Evolutionary conservation across 1,140 invertebrate species (phyloP).

Genomic region (Laodelphax striatellus): DNA sequence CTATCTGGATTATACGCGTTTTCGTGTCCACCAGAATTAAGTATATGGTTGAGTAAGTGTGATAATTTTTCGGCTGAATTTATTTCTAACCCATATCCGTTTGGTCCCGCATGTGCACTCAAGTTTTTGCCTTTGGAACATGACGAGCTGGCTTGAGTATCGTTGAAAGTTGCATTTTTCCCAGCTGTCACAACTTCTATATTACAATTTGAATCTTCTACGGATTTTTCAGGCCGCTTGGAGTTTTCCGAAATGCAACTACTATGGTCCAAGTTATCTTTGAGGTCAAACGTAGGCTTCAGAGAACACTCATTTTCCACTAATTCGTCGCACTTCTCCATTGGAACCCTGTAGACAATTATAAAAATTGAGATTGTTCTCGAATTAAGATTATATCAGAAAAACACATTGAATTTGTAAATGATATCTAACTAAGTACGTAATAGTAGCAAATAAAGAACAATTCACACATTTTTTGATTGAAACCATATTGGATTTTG

Average conservation of each 20-base stretch:
- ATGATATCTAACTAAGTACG: background rate
- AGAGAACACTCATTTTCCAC: constrained; percentile 5
- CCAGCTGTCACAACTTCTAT: constrained; percentile 7
- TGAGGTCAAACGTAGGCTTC: constrained; percentile 8
- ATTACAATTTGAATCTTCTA: constrained; percentile 15
- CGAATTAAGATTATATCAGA: background rate
- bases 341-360: background rate
- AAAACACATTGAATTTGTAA: background rate
- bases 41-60: constrained; percentile 7
- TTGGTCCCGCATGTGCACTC: constrained; percentile 10
- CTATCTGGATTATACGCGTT: constrained; percentile 3
- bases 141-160: constrained; percentile 3
- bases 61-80: constrained; percentile 7
- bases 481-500: constrained; percentile 13
- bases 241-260: constrained; percentile 8
- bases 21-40: constrained; percentile 4
- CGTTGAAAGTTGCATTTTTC: constrained; percentile 1
- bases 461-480: background rate
- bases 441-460: background rate
- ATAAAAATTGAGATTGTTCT: background rate
- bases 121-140: constrained; percentile 7
- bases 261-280: constrained; percentile 6
- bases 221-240: constrained; percentile 6
- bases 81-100: constrained; percentile 13
- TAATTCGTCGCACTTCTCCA: constrained; percentile 9